Base-by-base conservation (phyloP, 2,888 invertebrate genomes). In the Melipona bicolor region DNA sequence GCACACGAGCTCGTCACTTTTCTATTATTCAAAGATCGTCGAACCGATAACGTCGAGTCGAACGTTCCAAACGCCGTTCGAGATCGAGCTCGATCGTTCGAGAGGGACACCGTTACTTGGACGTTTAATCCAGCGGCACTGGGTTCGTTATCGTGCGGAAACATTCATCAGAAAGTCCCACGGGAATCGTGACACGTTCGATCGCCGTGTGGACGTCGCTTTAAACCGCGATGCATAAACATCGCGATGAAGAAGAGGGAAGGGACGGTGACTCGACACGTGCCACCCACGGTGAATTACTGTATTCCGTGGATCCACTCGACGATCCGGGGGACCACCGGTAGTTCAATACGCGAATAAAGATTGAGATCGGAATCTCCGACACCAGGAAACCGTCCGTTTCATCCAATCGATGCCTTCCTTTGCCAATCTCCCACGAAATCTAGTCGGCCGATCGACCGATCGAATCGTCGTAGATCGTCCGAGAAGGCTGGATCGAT, bases 271-370 rank as follows among this genome's bases (percentile, higher is more conserved):
- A 83, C 77, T 85, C 70, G 87, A 87, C 83, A 81, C 85, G 87
- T 89, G 85, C 92, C 92, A 92, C 92, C 92, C 92, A 91, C 88
- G 86, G 90, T 87, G 91, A 90, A 90, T 89, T 86, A 90, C 87
- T 89, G 84, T 88, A 90, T 90, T 91, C 88, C 9, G 87, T 74
- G 74, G 65, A 54, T 54, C 74, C 74, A 21, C 52, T 64, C 32
- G 64, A 17, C 83, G 87, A 90, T 82, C 86, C 81, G 77, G 85
- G 84, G 78, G 88, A 87, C 85, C 80, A 54, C 74, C 73, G 74
- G 83, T 83, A 76, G 71, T 79, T 77, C 79, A 70, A 56, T 67
- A 71, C 71, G 15, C 72, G 62, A 61, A 65, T 72, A 68, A 69
- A 76, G 68, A 69, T 76, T 78, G 76, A 85, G 85, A 85, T 84